phyloP scores from a whole-genome alignment of 2,797 vertebrate species.

The Anas acuta region DNA sequence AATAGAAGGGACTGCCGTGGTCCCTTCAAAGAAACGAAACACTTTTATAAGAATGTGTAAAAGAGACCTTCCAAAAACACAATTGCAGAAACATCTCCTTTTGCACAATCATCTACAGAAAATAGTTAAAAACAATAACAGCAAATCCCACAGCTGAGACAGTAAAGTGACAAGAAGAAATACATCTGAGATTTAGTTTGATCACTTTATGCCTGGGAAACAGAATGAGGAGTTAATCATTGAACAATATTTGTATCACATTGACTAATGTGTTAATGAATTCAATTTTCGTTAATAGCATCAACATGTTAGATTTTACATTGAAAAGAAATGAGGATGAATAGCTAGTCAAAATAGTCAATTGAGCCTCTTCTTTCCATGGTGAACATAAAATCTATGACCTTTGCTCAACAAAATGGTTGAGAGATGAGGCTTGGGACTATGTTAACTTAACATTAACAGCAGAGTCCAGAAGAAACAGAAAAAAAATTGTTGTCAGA shows the following conservation, averaged over 20 bases:
- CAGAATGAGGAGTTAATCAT: not conserved
- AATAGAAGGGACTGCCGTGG: not conserved
- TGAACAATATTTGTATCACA: not conserved
- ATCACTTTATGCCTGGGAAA: not conserved
- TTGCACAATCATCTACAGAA: not conserved
- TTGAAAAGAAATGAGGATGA: not conserved
- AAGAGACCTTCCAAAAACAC: not conserved
- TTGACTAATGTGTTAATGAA: not conserved
- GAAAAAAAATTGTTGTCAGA: not conserved
- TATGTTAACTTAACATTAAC: not conserved
- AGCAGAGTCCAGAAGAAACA: not conserved
- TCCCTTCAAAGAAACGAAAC: not conserved
- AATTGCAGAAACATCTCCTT: not conserved
- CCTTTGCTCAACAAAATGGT: slow-evolving; percentile 13
- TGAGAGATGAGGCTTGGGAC: not conserved
- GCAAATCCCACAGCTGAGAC: not conserved
- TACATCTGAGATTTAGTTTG: not conserved
- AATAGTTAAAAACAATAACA: not conserved
- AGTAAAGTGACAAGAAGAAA: not conserved
- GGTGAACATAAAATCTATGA: not conserved
- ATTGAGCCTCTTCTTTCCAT: not conserved
- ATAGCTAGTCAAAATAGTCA: not conserved
- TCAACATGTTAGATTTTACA: slow-evolving; percentile 3
- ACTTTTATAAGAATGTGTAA: not conserved
- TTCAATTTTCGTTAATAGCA: not conserved